Conservation (phyloP, 2,888 invertebrate species). For the Vanessa cardui region DNA sequence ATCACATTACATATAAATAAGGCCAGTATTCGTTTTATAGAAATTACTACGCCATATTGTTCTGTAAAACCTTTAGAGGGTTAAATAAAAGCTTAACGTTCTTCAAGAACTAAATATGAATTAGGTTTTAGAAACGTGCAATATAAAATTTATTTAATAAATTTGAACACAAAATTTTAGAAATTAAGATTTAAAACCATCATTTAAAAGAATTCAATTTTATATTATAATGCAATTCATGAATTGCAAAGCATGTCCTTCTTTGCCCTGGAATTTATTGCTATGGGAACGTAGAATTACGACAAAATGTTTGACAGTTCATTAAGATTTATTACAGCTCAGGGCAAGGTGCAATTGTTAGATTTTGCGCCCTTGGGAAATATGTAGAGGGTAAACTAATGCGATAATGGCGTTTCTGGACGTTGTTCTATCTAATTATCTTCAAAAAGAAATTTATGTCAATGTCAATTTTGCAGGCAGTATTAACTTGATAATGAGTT, state of each 20-base stretch:
- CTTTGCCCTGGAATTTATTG: slow-evolving; percentile 42
- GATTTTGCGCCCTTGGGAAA: slow-evolving; percentile 59
- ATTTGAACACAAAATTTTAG: no score
- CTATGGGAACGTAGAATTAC: slow-evolving; percentile 36
- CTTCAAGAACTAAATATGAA: no score
- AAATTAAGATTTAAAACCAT: no score
- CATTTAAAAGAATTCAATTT: no score
- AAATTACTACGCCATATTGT: background rate
- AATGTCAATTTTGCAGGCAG: slow-evolving; percentile 3
- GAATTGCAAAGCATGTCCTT: slow-evolving; percentile 21
- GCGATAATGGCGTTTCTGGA: slow-evolving; percentile 29
- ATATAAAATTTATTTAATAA: no score
- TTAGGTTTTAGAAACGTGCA: no score
- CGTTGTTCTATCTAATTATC: slow-evolving; percentile 44
- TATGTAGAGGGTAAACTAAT: slow-evolving; percentile 52
- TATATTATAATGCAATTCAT: no score
- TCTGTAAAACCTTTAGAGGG: background rate
- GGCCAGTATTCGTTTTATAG: background rate
- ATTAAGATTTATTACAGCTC: slow-evolving; percentile 74
- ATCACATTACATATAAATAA: background rate
- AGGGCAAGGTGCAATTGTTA: slow-evolving; percentile 47
- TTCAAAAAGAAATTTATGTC: slow-evolving; percentile 14
- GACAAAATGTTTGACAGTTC: slow-evolving; percentile 48
- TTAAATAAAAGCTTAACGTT: no score
- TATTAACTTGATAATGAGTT: no score